These are phyloP conservation scores for Tetranychus truncatus DNA, from an alignment of 2,888 invertebrate species.

Conservation along the genomic window DNA sequence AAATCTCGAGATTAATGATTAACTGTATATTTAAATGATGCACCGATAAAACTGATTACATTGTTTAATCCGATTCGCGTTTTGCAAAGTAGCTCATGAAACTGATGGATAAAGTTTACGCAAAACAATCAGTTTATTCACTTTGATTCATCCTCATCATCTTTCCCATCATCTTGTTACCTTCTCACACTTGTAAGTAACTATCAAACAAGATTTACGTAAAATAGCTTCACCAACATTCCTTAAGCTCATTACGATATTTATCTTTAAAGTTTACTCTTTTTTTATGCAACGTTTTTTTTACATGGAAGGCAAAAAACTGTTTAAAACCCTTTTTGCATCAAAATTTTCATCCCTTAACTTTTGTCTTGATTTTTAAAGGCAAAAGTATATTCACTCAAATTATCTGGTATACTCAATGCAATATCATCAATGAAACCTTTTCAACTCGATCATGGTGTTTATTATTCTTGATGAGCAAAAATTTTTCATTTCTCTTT, in stretches of 20 bases:
- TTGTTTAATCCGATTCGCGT: too few relatives aligned
- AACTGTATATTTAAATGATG: too few relatives aligned
- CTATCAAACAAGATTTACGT: conserved; percentile 1
- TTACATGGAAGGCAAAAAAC: not conserved
- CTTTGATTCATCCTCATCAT: not conserved
- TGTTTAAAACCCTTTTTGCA: not conserved
- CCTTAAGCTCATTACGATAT: not conserved
- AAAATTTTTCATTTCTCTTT: too few relatives aligned
- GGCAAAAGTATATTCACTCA: too few relatives aligned
- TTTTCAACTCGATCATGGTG: too few relatives aligned
- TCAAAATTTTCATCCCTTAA: not conserved
- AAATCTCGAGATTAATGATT: too few relatives aligned
- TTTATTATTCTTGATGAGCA: too few relatives aligned
- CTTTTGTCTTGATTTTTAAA: not conserved
- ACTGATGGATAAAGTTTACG: too few relatives aligned
- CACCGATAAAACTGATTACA: too few relatives aligned
- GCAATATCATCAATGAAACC: too few relatives aligned
- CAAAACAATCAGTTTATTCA: not conserved
- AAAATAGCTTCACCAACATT: not conserved
- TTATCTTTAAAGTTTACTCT: not conserved
- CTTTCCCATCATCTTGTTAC: not conserved
- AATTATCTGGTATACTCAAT: too few relatives aligned
- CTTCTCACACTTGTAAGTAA: not conserved
- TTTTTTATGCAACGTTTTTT: not conserved
- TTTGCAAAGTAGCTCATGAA: too few relatives aligned